Evolutionary conservation across 2,888 invertebrate genomes (phyloP), one percentile per base, ranked within the genome.

Genomic region (Caenorhabditis becei): DNA sequence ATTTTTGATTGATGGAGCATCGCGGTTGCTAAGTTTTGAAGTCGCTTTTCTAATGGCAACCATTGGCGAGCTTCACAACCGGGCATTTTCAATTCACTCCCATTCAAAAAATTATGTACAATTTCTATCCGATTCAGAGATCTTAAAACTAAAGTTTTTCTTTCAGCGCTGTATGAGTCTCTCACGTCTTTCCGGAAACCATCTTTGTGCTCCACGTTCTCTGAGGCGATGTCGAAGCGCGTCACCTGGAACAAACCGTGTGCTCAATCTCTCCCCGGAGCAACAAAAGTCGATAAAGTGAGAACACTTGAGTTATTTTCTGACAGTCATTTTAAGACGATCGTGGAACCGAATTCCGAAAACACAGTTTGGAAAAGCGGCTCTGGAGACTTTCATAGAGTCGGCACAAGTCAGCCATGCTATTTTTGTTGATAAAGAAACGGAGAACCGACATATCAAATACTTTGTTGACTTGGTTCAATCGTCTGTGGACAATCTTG

Each of bases 401-500:
- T 18, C n/a, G 1, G 35, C 61, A 7, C 61, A 69, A 24, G 61
- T 80, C 24, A 62, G 61, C 2, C 49, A 61, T 14, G 24, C 23
- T 1, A 61, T 80, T 1, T 83, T 85, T 58, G 80, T 74, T 1
- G 78, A 79, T 18, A 70, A 47, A 18, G 78, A 78, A 11, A 66
- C 71, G 0, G 59, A 65, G 11, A 41, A 59, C 32, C 70, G 78
- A 14, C 89, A 89, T 61, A 75, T 82, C 26, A 82, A 84, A 41
- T 85, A 89, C 58, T 88, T 89, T 49, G 83, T 85, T 47, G 89
- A 89, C 23, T 63, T 89, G 54, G 82, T 88, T 2, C 89, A 84
- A 49, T 81, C 84, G 16, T 84, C 86, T 26, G 84, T 89, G 10
- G 89, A 89, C n/a, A 88, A 87, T 47, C 66, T 88, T 18, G 72